phyloP scores from a whole-genome alignment of 2,797 vertebrate species.

The Spinus pinus region DNA sequence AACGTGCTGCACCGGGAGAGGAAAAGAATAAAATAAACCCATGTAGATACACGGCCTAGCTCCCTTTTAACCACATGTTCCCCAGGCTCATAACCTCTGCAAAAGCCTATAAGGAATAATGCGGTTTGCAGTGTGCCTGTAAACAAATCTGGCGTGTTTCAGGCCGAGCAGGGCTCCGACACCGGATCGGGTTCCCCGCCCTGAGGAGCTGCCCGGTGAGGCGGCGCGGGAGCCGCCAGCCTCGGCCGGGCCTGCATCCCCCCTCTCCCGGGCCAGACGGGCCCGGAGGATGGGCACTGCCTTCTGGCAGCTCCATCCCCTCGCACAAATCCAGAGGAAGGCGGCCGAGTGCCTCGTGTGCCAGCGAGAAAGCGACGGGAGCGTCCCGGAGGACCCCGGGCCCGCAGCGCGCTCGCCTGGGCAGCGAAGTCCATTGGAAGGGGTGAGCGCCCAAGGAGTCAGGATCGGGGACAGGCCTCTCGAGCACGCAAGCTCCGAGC shows the following conservation, averaged over 20 bases:
- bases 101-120: not conserved
- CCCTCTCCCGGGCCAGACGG: not conserved
- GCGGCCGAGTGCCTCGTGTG: accelerated
- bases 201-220: not conserved
- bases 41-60: not conserved
- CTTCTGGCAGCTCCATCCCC: accelerated
- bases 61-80: conserved; percentile 25
- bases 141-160: not conserved
- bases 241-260: not conserved
- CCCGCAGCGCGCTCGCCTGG: not conserved
- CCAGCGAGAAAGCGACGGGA: accelerated
- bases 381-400: not conserved
- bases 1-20: not conserved
- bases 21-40: conserved; percentile 17
- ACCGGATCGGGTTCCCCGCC: not conserved
- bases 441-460: too few relatives aligned
- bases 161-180: not conserved
- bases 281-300: accelerated
- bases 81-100: not conserved
- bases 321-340: accelerated
- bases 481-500: not conserved
- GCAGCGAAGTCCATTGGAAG: accelerated
- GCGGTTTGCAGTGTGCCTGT: not conserved
- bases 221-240: not conserved
- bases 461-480: not conserved